phyloP scores from a whole-genome alignment of 92 coral and sea anemone genomes.

The Montipora capitata region DNA sequence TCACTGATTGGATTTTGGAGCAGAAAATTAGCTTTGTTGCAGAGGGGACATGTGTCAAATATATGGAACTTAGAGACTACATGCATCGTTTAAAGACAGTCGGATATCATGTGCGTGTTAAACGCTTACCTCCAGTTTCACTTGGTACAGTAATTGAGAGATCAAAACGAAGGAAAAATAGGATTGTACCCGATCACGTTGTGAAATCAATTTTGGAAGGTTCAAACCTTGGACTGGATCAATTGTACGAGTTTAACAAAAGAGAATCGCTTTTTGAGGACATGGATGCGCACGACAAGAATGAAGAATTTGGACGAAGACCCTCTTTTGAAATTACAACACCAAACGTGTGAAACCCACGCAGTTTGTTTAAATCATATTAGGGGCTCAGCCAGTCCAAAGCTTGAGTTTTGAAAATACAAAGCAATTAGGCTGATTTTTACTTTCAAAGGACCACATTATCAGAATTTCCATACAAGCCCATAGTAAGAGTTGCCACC shows the following conservation, averaged over 20 bases:
- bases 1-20: constrained; percentile 98
- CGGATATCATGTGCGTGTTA: constrained; percentile 89
- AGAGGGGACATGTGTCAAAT: constrained; percentile 98
- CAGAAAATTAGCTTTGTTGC: constrained; percentile 96
- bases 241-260: constrained; percentile 81
- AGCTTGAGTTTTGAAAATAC: neutral
- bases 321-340: constrained; percentile 20
- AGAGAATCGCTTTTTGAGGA: constrained; percentile 81
- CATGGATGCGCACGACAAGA: constrained; percentile 59
- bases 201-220: constrained; percentile 85
- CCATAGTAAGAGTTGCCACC: too few relatives aligned
- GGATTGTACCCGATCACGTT: constrained; percentile 89
- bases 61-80: constrained; percentile 89
- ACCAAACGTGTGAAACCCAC: constrained; percentile 32
- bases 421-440: neutral
- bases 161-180: constrained; percentile 87
- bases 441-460: too few relatives aligned
- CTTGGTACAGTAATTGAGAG: constrained; percentile 80
- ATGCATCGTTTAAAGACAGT: constrained; percentile 89
- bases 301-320: constrained; percentile 13
- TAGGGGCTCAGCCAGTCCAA: neutral
- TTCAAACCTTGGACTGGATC: constrained; percentile 82
- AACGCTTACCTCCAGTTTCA: constrained; percentile 82
- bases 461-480: too few relatives aligned
- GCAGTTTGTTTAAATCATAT: neutral